A percentile compares a stretch with the other conserved stretches of the same genome.
phyloP scores from a whole-genome alignment of 2,888 invertebrate species.

The Brachyptera putata region DNA sequence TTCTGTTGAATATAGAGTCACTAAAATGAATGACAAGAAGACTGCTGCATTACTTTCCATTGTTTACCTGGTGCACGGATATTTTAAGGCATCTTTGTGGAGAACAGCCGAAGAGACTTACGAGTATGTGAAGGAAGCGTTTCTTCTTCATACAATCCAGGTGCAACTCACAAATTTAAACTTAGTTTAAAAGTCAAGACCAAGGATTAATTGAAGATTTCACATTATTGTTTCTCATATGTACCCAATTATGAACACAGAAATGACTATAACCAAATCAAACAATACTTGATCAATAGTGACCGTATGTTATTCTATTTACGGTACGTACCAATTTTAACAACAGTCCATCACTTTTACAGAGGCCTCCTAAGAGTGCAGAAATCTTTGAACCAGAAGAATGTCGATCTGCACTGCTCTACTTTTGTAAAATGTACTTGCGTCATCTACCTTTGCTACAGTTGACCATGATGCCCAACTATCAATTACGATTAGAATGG shows the following conservation, averaged over 20 bases:
- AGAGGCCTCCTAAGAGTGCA: slow-evolving; percentile 40
- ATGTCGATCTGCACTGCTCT: slow-evolving; percentile 36
- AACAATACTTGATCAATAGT: too few relatives aligned
- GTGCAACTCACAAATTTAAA: slow-evolving; percentile 32
- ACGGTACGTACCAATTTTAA: too few relatives aligned
- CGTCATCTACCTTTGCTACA: slow-evolving; percentile 39
- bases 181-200: neutral
- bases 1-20: slow-evolving; percentile 3
- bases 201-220: neutral
- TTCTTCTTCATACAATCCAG: slow-evolving; percentile 38
- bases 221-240: too few relatives aligned
- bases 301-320: too few relatives aligned
- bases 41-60: slow-evolving; percentile 16
- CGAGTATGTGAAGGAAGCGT: slow-evolving; percentile 37
- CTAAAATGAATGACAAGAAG: neutral
- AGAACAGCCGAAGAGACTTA: slow-evolving; percentile 37
- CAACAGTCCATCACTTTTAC: too few relatives aligned
- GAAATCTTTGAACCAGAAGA: slow-evolving; percentile 39
- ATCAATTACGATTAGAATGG: slow-evolving; percentile 29
- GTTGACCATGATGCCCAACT: slow-evolving; percentile 37
- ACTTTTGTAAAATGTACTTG: slow-evolving; percentile 39
- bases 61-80: slow-evolving; percentile 37
- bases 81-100: slow-evolving; percentile 38
- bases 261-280: too few relatives aligned
- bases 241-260: neutral